Base-by-base conservation (phyloP, 2,113 vertebrate genomes). In the Zingel zingel region DNA sequence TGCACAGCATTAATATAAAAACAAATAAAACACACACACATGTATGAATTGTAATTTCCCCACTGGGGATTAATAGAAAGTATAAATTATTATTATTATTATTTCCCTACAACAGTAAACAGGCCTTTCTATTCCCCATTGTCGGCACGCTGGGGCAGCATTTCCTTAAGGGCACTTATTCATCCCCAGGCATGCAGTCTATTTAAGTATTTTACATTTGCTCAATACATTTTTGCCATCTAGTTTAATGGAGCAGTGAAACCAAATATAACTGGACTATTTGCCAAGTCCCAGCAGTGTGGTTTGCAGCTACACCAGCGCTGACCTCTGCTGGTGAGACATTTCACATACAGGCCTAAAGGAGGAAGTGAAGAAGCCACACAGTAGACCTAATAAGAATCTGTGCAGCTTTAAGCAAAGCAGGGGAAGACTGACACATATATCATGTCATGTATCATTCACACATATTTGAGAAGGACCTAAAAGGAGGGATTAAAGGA, bases 311-410 rank as follows among this genome's bases (percentile, higher is more conserved):
- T 7, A 23, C 58, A 10, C 5, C 64, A 82, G 64, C 10, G 30
- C 85, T 91, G 91, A 62, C 91, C 86, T 87, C 89, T 94, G 84
- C 82, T 91, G 92, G 91, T 77, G 73, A 79, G 56, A 83, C 45
- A 84, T 69, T 62, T 82, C 23, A 63, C 53, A 82, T 57, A 63
- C 53, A 59, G 16, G 45, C 47, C 74, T 74, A 62, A 27, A 62
- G 5, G 30, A 68, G 1, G 18, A 5, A 61, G 25, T 53, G 2
- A 36, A 50, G 39, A 80, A 19, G 23, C 72, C 56, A 45, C 53
- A 77, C n/a, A 21, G 6, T 16, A 57, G 15, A 64, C 3, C 27
- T 33, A n/a, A 43, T 50, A 51, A 74, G 3, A 68, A 12, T 27
- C 30, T 58, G 58, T 53, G n/a, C 18, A 7, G 12, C n/a, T 45